Base-by-base conservation (phyloP, 2,888 invertebrate species). In the Epistrophella euchroma region DNA sequence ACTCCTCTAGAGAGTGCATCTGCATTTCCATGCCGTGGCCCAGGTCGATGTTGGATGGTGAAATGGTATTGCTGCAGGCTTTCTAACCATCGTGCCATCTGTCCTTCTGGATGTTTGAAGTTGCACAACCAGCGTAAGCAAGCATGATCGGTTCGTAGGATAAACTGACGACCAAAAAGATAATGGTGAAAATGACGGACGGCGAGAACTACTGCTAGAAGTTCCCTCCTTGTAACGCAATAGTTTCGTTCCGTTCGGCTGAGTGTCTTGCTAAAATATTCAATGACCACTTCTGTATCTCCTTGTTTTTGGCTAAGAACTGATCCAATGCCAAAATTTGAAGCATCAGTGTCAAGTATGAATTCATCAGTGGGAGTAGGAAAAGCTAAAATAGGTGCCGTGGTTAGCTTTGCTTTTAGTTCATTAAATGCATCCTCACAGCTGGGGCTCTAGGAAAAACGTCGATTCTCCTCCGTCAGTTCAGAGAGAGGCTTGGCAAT, bases 81-180 rank as follows among this genome's bases (percentile, higher is more conserved):
- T 32, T 77, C 60, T 13, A 75, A 15, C 64, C 70, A 81, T 43
- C 74, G 17, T 3, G 71, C 81, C 37, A 75, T 32, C 13, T 73
- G 73, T 2, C 83, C 83, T 22, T 73, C 77, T 4, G 72, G 60
- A 11, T 72, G 10, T 15, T 40, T 40, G 17, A 43, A 43, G 2
- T 43, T 43, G n/a, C 43, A 43, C 43, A 43, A 9, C 43, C 17
- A 88, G n/a, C 70, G 45, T 35, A 82, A 70, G 47, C 47, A 66
- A 22, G 25, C 28, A 25, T 66, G 40, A n/a, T 47, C 66, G 0
- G 87, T 81, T 5, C 55, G 22, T 3, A 55, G n/a, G 4, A 82
- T 17, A 60, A 91, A 91, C 45, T 2, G n/a, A 3, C 55, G 22
- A 9, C 55, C 55, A 6, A 55, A 28, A n/a, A 55, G 25, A 5